A percentile compares a stretch with the other conserved stretches of the same genome.
These are phyloP conservation scores for Actinia tenebrosa DNA, from an alignment of 64 coral and sea anemone species.

Conservation along the genomic window DNA sequence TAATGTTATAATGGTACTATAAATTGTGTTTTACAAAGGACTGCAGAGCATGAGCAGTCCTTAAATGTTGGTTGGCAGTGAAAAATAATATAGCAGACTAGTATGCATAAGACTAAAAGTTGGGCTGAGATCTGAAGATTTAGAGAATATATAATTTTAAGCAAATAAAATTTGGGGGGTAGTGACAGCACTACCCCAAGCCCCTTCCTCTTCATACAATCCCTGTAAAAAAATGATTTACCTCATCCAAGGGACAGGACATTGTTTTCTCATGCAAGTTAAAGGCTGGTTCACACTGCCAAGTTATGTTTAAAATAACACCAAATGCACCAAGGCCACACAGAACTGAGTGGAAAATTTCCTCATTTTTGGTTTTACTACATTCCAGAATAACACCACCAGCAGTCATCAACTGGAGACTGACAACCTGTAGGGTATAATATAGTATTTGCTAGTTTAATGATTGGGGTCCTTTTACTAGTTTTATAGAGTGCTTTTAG, in stretches of 20 bases:
- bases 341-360: conserved; percentile 61
- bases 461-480: not conserved
- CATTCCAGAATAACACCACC: conserved; percentile 68
- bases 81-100: no score
- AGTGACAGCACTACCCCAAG: no score
- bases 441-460: not conserved
- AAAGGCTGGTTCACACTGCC: conserved; percentile 89
- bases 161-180: no score
- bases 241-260: conserved; percentile 59
- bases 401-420: conserved; percentile 72
- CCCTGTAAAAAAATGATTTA: not conserved
- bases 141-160: no score
- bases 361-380: conserved; percentile 53
- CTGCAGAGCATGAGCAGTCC: no score
- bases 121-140: no score
- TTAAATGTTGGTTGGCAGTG: no score
- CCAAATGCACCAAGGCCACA: conserved; percentile 84
- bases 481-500: no score
- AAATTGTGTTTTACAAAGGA: no score
- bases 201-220: not conserved
- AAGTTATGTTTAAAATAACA: conserved; percentile 77
- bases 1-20: no score
- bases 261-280: conserved; percentile 38
- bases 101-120: not conserved
- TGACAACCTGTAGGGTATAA: conserved; percentile 44